A percentile compares a stretch with the other conserved stretches of the same genome.
These are phyloP conservation scores for Rhabdomys pumilio DNA, from an alignment of 2,797 vertebrate species.

Conservation along the genomic window DNA sequence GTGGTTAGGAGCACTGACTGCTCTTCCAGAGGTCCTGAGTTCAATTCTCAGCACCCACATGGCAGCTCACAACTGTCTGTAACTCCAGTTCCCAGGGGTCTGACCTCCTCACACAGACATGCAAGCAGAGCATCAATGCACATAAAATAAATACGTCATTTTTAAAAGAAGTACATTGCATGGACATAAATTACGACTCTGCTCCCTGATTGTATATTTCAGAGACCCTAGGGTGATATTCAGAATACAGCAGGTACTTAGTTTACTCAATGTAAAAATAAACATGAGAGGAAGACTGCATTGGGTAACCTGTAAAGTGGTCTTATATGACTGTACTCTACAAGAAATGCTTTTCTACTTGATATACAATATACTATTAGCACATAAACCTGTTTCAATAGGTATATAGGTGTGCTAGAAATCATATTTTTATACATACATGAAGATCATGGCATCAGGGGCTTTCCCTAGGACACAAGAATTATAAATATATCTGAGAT, in stretches of 20 bases:
- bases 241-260: not conserved
- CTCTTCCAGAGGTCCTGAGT: not conserved
- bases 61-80: not conserved
- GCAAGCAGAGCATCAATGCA: not conserved
- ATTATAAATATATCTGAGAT: not conserved
- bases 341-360: constrained; percentile 35
- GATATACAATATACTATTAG: constrained; percentile 14
- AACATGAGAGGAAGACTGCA: not conserved
- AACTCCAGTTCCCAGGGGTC: not conserved
- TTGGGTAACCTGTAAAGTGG: not conserved
- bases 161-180: not conserved
- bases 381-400: not conserved
- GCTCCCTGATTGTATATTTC: not conserved
- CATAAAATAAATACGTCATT: not conserved
- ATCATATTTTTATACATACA: not conserved
- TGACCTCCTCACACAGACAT: not conserved
- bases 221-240: not conserved
- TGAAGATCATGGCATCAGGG: not conserved
- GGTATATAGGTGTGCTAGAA: not conserved
- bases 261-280: constrained; percentile 42
- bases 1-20: not conserved
- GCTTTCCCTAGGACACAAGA: not conserved
- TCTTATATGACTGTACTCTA: not conserved
- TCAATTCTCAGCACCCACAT: not conserved
- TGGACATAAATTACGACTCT: constrained; percentile 6